Evolutionary conservation across 2,888 invertebrate genomes (phyloP), one percentile per base, ranked within the genome.

Genomic region (Synergus itoensis): DNA sequence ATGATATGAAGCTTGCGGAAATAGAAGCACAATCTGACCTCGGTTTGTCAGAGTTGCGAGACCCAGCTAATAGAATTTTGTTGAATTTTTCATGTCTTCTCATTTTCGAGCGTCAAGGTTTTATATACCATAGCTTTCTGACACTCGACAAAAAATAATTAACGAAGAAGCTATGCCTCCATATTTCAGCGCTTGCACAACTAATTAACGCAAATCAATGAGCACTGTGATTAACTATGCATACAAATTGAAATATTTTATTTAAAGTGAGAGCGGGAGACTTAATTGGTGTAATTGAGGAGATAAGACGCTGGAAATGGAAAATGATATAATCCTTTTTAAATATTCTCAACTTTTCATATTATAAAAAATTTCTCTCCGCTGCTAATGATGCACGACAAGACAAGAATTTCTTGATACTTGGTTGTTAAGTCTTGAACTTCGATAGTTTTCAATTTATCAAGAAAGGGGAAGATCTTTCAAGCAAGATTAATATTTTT

Each of bases 21-120:
- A 36, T 36, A 65, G 18, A 43, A 64, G 45, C n/a, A 21, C 41
- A 65, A 43, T 65, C n/a, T 65, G 78, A 82, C 78, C 81, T 73
- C 67, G 60, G 82, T 84, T 84, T 67, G 43, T 53, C 69, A 67
- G 18, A 14, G 43, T 41, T 16, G 18, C 18, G 69, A 45, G 78
- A 73, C 73, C 48, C 78, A 43, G 57, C 78, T 83, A 83, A 84
- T 82, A 84, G 76, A 84, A 83, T 81, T 79, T 79, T 82, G 80
- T 83, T 69, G 81, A 77, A 77, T 80, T 75, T 79, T 65, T 41
- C 18, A 65, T 65, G 12, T n/a, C 43, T 41, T 18, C 65, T 43
- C 65, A 65, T 43, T 65, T 43, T 65, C 41, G 41, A 65, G 65
- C 41, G 16, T n/a, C n/a, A 41, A 18, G 41, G 41, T 65, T 65